Evolutionary conservation across 1,140 invertebrate genomes (phyloP).

Genomic region (Atta cephalotes): DNA sequence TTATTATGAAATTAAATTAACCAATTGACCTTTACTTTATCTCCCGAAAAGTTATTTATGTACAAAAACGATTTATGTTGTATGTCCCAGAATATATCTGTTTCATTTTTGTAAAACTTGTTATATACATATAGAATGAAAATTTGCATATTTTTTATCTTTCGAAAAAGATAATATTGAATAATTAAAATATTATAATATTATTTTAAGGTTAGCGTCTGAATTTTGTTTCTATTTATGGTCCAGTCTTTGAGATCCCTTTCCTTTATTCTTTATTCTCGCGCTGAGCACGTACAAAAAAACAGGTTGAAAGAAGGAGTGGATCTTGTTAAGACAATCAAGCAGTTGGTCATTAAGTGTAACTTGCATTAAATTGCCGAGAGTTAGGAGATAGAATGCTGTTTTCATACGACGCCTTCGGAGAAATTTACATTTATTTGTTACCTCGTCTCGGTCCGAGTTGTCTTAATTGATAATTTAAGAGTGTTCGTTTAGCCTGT

Average conservation of each 20-base stretch:
- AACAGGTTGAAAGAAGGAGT: constrained; percentile 8
- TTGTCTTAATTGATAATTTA: constrained; percentile 11
- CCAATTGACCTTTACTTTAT: not conserved
- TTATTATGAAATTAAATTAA: constrained; percentile 28
- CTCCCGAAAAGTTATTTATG: not conserved
- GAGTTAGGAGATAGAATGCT: constrained; percentile 62
- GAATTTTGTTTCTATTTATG: not conserved
- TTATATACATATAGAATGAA: too few relatives aligned
- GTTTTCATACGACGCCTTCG: not conserved
- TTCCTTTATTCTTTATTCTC: constrained; percentile 30
- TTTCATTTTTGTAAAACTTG: not conserved
- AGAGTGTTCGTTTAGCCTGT: not conserved
- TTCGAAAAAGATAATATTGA: not conserved
- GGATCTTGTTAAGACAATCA: constrained; percentile 71
- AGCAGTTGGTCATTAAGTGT: constrained; percentile 62
- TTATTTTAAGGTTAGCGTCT: not conserved
- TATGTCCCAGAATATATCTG: not conserved
- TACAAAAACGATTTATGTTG: not conserved
- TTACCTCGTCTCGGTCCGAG: not conserved
- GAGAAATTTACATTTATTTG: constrained; percentile 22
- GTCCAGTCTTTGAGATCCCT: not conserved
- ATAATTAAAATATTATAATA: not conserved
- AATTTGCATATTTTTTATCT: not conserved
- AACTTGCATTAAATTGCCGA: constrained; percentile 72
- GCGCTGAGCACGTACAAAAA: constrained; percentile 31